Evolutionary conservation across 2,888 invertebrate genomes (phyloP), one percentile per base, ranked within the genome.

Genomic region (Dorcus parallelipipedus): DNA sequence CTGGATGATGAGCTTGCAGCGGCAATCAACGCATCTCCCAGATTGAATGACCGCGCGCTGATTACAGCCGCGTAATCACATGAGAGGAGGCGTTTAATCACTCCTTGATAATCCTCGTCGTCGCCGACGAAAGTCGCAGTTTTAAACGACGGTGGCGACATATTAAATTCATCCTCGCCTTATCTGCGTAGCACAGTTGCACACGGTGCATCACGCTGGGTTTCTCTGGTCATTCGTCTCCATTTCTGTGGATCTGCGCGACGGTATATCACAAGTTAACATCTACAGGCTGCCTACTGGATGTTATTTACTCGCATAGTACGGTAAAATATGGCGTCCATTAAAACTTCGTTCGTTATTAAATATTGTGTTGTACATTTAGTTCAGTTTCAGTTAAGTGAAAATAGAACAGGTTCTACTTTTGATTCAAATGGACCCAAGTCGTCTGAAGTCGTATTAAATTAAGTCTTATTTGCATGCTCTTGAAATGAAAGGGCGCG

Each of bases 161-260:
- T 39, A 42, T 33, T 52, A 52, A 52, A 52, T 43, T n/a, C 52
- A 9, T 52, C 52, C 14, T 14, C 47, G 43, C 52, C 52, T 59
- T 59, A 59, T 59, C 59, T 48, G 55, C 55, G 38, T 55, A 49
- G 38, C 45, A 55, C 59, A 59, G 59, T 55, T 59, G 55, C 45
- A 45, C 45, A 45, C 23, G 26, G 4, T 45, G 45, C 49, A 39
- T 40, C 41, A 42, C 20, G 49, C 38, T 43, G 17, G 39, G 50
- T 17, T 43, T 43, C n/a, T 20, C 33, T 49, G 56, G 57, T 54
- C 60, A 57, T 60, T 54, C 48, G 57, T 60, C 60, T 60, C 57
- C 58, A 60, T 60, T 60, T 42, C 43, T 39, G 43, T 39, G 60
- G 60, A 58, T 60, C 54, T 57, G 56, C 42, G 26, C 50, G 49